Percentiles rank a stretch among this genome's conserved stretches.
These are phyloP conservation scores for Brachionus manjavacas DNA, from an alignment of 1,140 invertebrate species.

Conservation along the genomic window DNA sequence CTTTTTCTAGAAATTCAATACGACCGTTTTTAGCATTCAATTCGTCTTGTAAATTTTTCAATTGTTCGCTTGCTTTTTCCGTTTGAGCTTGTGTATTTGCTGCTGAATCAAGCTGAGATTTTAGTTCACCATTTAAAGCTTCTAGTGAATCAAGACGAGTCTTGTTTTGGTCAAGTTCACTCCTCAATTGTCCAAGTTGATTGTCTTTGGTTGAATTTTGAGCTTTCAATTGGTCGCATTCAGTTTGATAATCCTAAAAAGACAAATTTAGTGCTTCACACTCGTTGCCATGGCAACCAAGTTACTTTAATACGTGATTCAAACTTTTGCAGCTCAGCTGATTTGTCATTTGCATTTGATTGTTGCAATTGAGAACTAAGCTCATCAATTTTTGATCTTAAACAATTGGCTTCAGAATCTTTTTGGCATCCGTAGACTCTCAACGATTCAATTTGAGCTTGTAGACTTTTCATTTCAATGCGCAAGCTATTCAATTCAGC, in stretches of 20 bases:
- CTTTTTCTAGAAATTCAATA: background rate
- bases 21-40: background rate
- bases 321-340: background rate
- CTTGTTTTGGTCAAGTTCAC: background rate
- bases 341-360: background rate
- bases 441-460: background rate
- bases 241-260: background rate
- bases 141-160: background rate
- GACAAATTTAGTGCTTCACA: too few relatives aligned
- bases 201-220: background rate
- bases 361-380: background rate
- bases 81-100: background rate
- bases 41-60: background rate
- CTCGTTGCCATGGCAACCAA: background rate
- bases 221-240: background rate
- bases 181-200: background rate
- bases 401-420: background rate
- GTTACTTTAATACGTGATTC: background rate
- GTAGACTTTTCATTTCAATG: background rate
- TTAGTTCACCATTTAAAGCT: background rate
- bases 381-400: background rate
- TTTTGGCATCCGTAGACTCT: background rate
- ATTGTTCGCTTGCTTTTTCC: background rate
- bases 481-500: background rate
- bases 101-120: background rate